Percentiles rank a stretch among this genome's conserved stretches.
These are phyloP conservation scores for Gila robusta DNA, from an alignment of 2,797 vertebrate species.

Conservation along the genomic window DNA sequence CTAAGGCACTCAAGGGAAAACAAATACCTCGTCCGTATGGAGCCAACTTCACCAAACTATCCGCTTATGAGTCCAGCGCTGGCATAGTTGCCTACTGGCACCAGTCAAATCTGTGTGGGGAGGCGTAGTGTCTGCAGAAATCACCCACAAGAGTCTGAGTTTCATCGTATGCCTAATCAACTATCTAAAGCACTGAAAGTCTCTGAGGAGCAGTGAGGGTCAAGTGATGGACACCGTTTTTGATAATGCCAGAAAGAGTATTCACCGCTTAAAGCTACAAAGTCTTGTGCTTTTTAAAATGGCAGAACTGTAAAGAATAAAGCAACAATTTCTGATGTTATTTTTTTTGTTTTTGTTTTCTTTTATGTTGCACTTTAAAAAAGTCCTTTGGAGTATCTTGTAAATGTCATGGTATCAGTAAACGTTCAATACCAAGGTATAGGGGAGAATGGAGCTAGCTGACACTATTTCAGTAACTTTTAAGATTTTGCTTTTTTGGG, in stretches of 20 bases:
- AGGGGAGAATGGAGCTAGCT: not conserved
- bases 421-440: not conserved
- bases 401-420: not conserved
- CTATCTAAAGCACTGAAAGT: constrained; percentile 1
- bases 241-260: not conserved
- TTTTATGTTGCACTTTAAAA: not conserved
- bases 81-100: constrained; percentile 23
- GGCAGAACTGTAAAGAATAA: not conserved
- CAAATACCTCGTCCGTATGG: constrained; percentile 5
- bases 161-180: constrained; percentile 26
- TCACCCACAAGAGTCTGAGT: constrained; percentile 18
- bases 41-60: constrained; percentile 34
- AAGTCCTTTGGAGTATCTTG: not conserved
- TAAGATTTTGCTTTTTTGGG: not conserved
- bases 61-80: constrained; percentile 6
- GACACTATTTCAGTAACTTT: not conserved
- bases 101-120: constrained; percentile 4
- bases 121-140: constrained; percentile 34
- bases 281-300: not conserved
- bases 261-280: not conserved
- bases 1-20: constrained; percentile 18
- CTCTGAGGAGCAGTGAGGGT: not conserved
- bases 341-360: not conserved
- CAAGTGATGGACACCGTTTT: not conserved
- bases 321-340: not conserved